A percentile compares a stretch with the other conserved stretches of the same genome.
Conservation (phyloP, 53 echinoderm and acorn worm species). For the Actinopyga echinites region DNA sequence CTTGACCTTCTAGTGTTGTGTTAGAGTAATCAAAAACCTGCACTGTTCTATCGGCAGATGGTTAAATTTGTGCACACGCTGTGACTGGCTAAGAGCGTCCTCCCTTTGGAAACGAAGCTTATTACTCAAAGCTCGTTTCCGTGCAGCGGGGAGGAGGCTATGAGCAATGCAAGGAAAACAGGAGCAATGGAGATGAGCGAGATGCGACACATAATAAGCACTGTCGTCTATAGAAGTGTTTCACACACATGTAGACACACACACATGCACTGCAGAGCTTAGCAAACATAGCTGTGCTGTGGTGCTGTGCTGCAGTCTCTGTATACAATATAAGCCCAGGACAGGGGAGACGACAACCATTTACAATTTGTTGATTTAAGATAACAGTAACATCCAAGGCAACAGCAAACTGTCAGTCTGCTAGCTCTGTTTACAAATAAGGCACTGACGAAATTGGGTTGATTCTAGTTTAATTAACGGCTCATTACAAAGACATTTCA, state of each 20-base stretch:
- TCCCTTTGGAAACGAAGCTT: conserved; percentile 29
- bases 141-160: conserved; percentile 29
- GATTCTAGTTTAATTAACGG: no score
- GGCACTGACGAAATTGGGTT: no score
- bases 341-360: conserved; percentile 21
- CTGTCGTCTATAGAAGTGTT: conserved; percentile 35
- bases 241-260: neutral
- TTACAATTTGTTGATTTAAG: neutral
- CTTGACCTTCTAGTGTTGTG: conserved; percentile 41
- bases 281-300: neutral
- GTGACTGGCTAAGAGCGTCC: conserved; percentile 11
- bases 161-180: conserved; percentile 35
- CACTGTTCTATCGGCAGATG: conserved; percentile 33
- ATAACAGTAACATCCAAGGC: no score
- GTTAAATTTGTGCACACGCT: conserved; percentile 44
- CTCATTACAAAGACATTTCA: no score
- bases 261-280: neutral
- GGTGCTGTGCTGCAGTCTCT: conserved; percentile 2
- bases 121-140: conserved; percentile 10
- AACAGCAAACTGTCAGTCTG: no score
- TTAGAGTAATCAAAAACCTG: conserved; percentile 48
- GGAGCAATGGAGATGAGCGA: conserved; percentile 11
- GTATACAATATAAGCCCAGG: conserved; percentile 2
- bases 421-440: no score
- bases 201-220: conserved; percentile 31